Conservation (phyloP, 2,113 vertebrate genomes). For the Fukomys damarensis region DNA sequence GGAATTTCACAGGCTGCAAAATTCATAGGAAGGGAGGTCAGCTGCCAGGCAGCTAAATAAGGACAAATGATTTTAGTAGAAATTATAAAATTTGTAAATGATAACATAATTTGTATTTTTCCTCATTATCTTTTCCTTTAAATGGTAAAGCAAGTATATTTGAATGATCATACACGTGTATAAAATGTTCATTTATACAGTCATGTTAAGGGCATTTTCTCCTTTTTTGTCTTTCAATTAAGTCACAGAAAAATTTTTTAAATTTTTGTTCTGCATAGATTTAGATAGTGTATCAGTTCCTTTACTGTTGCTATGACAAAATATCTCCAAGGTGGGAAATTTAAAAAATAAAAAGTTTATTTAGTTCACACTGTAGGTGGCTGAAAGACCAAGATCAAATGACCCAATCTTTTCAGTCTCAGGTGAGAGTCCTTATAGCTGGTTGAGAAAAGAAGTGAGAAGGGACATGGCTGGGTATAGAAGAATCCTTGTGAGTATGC, state of each 20-base stretch:
- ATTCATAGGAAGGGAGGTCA: not conserved
- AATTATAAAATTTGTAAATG: not conserved
- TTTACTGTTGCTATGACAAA: not conserved
- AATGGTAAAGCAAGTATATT: not conserved
- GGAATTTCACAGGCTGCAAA: not conserved
- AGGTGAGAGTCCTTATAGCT: not conserved
- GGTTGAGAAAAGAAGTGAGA: not conserved
- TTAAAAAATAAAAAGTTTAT: not conserved
- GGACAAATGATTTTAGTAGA: not conserved
- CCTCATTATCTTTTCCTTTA: not conserved
- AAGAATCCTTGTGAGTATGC: not conserved
- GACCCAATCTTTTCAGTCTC: not conserved
- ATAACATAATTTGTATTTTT: not conserved
- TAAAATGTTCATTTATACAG: not conserved
- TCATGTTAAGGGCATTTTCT: not conserved
- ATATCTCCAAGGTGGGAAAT: not conserved
- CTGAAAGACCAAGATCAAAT: not conserved
- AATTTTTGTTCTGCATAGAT: not conserved
- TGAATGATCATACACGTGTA: not conserved
- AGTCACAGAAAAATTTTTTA: not conserved
- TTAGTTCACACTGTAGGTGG: not conserved
- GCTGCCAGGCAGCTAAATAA: not conserved
- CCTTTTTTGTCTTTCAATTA: not conserved
- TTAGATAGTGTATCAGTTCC: not conserved
- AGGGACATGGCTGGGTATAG: not conserved